Evolutionary conservation across 2,888 invertebrate species (phyloP).

Genomic region (Oasisia sp.): DNA sequence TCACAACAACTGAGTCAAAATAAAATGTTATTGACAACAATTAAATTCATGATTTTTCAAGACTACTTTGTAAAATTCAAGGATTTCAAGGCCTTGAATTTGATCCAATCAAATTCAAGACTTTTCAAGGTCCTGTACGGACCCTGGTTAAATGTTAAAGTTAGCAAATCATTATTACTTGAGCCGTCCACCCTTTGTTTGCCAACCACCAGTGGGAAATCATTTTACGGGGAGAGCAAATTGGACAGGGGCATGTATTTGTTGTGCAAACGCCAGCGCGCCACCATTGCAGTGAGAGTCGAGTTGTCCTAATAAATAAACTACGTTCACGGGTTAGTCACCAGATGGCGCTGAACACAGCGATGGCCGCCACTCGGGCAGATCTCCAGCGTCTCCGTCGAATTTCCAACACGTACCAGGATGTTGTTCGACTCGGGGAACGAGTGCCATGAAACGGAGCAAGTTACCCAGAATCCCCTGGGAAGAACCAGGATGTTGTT

Average conservation of each 20-base stretch:
- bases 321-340: neutral
- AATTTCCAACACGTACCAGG: neutral
- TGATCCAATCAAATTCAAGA: too few species aligned
- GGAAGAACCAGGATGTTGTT: neutral
- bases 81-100: too few species aligned
- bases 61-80: too few species aligned
- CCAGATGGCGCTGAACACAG: neutral
- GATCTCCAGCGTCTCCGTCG: neutral
- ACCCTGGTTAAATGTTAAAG: neutral
- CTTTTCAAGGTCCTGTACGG: too few species aligned
- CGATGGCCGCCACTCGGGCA: neutral
- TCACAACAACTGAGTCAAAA: too few species aligned
- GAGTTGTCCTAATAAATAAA: neutral
- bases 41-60: too few species aligned
- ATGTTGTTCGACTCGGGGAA: neutral
- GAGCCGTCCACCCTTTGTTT: neutral
- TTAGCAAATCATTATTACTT: neutral
- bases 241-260: neutral
- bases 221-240: neutral
- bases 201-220: neutral
- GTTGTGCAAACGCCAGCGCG: neutral
- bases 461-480: neutral
- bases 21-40: too few species aligned
- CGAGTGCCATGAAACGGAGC: neutral
- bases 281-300: neutral